Evolutionary conservation across 2,797 vertebrate genomes (phyloP).

Genomic region (Characodon lateralis): DNA sequence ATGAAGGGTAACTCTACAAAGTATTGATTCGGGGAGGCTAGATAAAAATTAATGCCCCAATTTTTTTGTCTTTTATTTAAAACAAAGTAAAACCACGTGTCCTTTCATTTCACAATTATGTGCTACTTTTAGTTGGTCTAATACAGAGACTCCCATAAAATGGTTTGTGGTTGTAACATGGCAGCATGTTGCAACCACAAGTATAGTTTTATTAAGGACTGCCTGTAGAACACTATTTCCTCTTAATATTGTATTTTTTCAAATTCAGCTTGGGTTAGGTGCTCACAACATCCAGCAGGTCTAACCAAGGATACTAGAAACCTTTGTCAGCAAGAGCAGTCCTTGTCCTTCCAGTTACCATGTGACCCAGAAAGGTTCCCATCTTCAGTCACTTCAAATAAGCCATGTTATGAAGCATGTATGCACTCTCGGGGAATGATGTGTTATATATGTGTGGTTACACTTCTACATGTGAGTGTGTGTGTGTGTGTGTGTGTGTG

Average conservation of each 20-base stretch:
- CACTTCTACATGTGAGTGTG: background rate
- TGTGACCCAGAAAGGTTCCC: conserved; percentile 11
- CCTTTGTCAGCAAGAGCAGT: background rate
- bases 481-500: background rate
- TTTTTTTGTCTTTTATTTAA: too few species aligned
- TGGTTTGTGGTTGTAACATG: background rate
- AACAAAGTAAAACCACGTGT: too few species aligned
- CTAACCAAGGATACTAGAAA: background rate
- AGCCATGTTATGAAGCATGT: conserved; percentile 10
- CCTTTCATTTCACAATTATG: background rate
- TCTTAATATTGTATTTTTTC: background rate
- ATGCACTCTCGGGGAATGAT: background rate
- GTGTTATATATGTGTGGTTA: background rate
- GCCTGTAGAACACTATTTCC: background rate
- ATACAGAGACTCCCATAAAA: background rate
- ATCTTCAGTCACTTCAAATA: background rate
- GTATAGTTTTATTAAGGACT: background rate
- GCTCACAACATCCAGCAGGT: background rate
- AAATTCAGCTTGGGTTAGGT: background rate
- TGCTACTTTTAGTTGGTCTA: background rate
- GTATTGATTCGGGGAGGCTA: too few species aligned
- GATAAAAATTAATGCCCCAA: too few species aligned
- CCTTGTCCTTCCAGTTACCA: background rate
- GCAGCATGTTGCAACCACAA: background rate
- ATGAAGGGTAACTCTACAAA: too few species aligned